phyloP scores from a whole-genome alignment of 2,797 vertebrate genomes.

The Fringilla coelebs region DNA sequence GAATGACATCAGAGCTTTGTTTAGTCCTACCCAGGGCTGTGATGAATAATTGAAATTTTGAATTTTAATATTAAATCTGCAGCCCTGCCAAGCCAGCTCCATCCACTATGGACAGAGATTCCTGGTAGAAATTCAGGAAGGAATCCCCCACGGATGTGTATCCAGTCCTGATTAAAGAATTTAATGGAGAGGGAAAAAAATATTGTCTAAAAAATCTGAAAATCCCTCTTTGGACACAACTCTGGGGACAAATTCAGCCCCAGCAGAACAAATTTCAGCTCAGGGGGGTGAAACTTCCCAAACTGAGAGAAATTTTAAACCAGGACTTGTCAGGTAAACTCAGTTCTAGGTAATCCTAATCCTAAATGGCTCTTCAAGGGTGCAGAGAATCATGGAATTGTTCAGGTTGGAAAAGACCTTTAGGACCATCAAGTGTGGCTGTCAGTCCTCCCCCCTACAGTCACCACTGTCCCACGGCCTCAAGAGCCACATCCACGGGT shows the following conservation, averaged over 20 bases:
- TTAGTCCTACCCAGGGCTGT: not conserved
- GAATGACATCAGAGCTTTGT: not conserved
- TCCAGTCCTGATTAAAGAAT: not conserved
- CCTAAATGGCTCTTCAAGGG: not conserved
- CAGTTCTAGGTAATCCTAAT: not conserved
- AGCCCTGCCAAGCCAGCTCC: not conserved
- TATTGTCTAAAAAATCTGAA: not conserved
- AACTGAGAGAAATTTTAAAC: not conserved
- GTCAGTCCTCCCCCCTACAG: too few relatives aligned
- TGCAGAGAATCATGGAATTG: not conserved
- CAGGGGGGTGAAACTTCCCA: not conserved
- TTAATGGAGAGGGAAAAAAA: not conserved
- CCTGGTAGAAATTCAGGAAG: not conserved
- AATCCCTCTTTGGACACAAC: not conserved
- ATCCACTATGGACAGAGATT: accelerated
- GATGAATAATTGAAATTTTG: not conserved
- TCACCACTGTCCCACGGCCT: accelerated
- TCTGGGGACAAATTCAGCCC: not conserved
- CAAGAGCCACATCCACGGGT: accelerated
- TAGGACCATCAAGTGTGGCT: not conserved
- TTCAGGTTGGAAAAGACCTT: not conserved
- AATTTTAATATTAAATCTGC: not conserved
- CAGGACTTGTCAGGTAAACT: not conserved
- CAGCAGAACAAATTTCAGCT: not conserved
- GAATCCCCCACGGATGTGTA: accelerated